Evolutionary conservation across 2,888 invertebrate species (phyloP).

Genomic region (Melanargia galathea): DNA sequence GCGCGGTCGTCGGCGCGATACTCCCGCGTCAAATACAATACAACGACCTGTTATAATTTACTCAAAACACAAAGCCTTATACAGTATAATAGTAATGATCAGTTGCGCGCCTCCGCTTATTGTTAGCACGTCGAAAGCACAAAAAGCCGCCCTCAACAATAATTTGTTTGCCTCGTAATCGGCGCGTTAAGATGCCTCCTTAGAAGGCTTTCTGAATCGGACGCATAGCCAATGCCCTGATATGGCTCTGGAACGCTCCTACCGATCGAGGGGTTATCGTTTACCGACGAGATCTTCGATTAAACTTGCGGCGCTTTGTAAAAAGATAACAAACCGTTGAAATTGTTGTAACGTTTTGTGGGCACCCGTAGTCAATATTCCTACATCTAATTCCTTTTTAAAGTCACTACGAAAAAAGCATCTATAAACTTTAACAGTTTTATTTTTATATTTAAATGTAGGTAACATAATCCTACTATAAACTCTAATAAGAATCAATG

Average conservation of each 20-base stretch:
- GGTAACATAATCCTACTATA: too few relatives aligned
- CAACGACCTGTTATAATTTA: constrained; percentile 80
- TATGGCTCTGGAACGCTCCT: constrained; percentile 61
- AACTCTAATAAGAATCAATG: too few relatives aligned
- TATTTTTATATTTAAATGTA: too few relatives aligned
- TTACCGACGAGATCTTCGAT: constrained; percentile 71
- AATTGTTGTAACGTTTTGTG: constrained; percentile 74
- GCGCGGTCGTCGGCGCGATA: constrained; percentile 54
- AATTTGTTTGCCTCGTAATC: constrained; percentile 76
- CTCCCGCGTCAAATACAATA: constrained; percentile 71
- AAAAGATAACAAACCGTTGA: constrained; percentile 75
- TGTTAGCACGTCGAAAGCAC: constrained; percentile 77
- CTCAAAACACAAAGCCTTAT: constrained; percentile 82
- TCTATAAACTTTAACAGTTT: constrained; percentile 45
- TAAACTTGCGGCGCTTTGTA: constrained; percentile 66
- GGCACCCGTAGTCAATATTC: constrained; percentile 42
- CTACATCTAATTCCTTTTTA: too few relatives aligned
- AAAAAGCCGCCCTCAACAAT: constrained; percentile 74
- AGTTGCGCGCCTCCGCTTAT: constrained; percentile 73
- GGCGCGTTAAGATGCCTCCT: constrained; percentile 60
- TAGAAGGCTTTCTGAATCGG: constrained; percentile 60
- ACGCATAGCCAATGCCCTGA: constrained; percentile 58
- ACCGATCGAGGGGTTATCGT: constrained; percentile 75
- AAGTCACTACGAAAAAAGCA: too few relatives aligned
- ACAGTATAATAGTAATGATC: constrained; percentile 80